Conservation (phyloP, 2,888 invertebrate genomes). For the Cecidostiba fungosa region DNA sequence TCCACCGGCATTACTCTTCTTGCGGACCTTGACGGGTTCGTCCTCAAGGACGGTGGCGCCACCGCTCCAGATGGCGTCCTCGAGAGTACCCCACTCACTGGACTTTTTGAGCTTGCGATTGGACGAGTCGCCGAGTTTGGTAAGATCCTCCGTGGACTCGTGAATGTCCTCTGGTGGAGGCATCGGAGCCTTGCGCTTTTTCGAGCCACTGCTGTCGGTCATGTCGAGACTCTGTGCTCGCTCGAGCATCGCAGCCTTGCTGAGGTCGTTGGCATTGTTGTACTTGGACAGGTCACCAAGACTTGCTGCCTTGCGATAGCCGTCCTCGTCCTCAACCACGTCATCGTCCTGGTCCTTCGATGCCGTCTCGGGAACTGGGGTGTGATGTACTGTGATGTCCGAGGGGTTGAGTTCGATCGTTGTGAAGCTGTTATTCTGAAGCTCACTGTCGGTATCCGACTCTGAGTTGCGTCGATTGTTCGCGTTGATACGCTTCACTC, state of each 20-base stretch:
- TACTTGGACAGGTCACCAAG: slow-evolving; percentile 90
- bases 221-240: slow-evolving; percentile 91
- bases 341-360: slow-evolving; percentile 80
- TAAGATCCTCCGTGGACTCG: slow-evolving; percentile 77
- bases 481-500: slow-evolving; percentile 37
- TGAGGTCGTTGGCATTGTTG: slow-evolving; percentile 72
- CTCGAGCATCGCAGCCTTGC: slow-evolving; percentile 85
- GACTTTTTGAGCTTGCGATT: slow-evolving; percentile 87
- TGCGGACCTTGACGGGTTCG: slow-evolving; percentile 63
- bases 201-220: slow-evolving; percentile 82
- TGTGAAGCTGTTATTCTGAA: slow-evolving; percentile 80
- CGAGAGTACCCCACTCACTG: slow-evolving; percentile 88
- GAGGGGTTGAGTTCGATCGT: slow-evolving; percentile 88
- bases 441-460: slow-evolving; percentile 81
- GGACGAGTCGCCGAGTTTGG: slow-evolving; percentile 83
- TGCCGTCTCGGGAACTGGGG: slow-evolving; percentile 80
- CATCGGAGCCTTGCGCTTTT: slow-evolving; percentile 86
- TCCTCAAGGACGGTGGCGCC: slow-evolving; percentile 75
- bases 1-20: slow-evolving; percentile 75
- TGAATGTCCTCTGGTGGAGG: slow-evolving; percentile 78
- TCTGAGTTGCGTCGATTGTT: slow-evolving; percentile 78
- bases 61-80: slow-evolving; percentile 87
- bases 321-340: slow-evolving; percentile 83
- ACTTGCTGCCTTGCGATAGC: slow-evolving; percentile 88
- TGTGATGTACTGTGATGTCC: slow-evolving; percentile 88